Conservation (phyloP, 1,140 invertebrate species). For the Hylyphantes graminicola region DNA sequence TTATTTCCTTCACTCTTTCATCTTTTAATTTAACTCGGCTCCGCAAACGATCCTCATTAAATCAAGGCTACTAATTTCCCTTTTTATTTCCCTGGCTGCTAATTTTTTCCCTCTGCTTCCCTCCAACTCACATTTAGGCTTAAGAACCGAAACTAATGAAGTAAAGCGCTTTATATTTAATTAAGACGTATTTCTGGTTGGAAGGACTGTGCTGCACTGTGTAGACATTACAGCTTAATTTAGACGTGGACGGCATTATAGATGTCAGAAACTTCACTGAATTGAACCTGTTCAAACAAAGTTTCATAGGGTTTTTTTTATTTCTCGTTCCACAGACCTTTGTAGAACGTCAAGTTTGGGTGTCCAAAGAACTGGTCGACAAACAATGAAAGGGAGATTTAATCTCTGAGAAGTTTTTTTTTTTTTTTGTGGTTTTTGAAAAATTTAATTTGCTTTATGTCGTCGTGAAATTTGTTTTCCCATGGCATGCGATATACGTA, state of each 20-base stretch:
- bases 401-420: background rate
- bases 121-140: background rate
- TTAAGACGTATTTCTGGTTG: constrained; percentile 9
- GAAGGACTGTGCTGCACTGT: background rate
- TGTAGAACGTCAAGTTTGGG: constrained; percentile 9
- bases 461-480: background rate
- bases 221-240: constrained; percentile 47
- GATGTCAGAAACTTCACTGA: constrained; percentile 21
- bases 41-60: constrained; percentile 5
- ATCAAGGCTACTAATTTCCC: constrained; percentile 25
- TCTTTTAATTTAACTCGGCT: constrained; percentile 10
- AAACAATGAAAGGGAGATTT: constrained; percentile 23
- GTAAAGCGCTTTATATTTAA: constrained; percentile 38
- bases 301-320: background rate
- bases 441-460: background rate
- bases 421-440: constrained; percentile 21
- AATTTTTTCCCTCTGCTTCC: background rate
- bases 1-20: background rate
- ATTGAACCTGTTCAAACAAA: constrained; percentile 25
- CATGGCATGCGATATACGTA: constrained; percentile 17
- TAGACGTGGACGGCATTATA: constrained; percentile 26
- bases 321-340: background rate
- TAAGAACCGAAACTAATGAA: constrained; percentile 25
- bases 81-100: background rate
- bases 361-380: constrained; percentile 9